Percentiles rank a stretch among this genome's conserved stretches.
Conservation (phyloP, 2,888 invertebrate species). For the Atherix ibis region DNA sequence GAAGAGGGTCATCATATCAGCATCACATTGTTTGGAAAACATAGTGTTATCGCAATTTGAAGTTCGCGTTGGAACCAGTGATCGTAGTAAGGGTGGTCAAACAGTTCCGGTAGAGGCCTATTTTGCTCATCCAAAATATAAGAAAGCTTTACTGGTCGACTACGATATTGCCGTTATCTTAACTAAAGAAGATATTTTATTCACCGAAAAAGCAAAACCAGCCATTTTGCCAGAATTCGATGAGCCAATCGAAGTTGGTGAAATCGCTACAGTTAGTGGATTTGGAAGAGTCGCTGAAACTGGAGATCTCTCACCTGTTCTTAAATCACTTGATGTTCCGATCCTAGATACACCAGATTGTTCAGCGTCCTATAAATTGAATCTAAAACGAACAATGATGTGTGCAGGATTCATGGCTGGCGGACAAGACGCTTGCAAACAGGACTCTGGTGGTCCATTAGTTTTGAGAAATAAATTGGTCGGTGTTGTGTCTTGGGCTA, state of each 20-base stretch:
- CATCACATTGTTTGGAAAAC: conserved; percentile 12
- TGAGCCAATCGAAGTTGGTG: conserved; percentile 13
- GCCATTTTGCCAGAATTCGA: conserved; percentile 19
- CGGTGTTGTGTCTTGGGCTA: background rate
- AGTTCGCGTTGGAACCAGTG: conserved; percentile 19
- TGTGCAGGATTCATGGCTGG: no score
- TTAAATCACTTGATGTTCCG: conserved; percentile 18
- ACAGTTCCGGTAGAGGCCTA: conserved; percentile 13
- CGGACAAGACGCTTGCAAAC: no score
- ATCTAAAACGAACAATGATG: no score
- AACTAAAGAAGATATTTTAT: conserved; percentile 32
- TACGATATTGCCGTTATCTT: conserved; percentile 40
- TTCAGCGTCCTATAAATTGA: no score
- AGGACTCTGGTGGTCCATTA: no score
- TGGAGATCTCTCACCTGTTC: conserved; percentile 11
- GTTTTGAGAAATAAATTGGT: no score
- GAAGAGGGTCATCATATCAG: conserved; percentile 14
- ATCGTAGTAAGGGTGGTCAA: conserved; percentile 12
- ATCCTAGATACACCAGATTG: no score
- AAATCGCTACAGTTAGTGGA: conserved; percentile 18
- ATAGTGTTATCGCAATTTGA: background rate
- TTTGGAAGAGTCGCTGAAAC: conserved; percentile 18
- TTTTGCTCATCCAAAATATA: conserved; percentile 15
- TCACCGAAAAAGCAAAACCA: conserved; percentile 26
- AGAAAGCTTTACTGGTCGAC: conserved; percentile 32